Evolutionary conservation across 2,113 vertebrate genomes (phyloP), one percentile per base, ranked within the genome.

Genomic region (Corythornis vintsioides): DNA sequence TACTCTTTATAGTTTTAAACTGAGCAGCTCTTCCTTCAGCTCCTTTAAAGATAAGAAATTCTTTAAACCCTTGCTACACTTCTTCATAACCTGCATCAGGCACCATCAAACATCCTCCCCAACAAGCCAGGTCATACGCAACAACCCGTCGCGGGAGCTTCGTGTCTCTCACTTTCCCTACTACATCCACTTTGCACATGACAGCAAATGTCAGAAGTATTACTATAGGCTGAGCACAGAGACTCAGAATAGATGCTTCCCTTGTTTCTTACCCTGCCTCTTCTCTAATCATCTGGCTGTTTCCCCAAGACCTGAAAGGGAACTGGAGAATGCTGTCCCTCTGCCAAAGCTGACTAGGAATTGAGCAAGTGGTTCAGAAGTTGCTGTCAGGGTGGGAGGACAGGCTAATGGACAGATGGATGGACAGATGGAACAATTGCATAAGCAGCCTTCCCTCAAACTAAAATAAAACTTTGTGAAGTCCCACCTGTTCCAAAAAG

Each of bases 371-470:
- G 31, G 84, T 72, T 91, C 82, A 95, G 78, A 79, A 91, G 82
- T 43, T 59, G 73, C 55, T 18, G 87, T 45, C 78, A 59, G 42
- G 63, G 71, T 87, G 31, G 75, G 87, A 89, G 56, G 82, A 92
- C 67, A 81, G 72, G 47, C 67, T 63, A 92, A 24, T 10, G 70
- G 92, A 69, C 92, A 94, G 95, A 96, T 91, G 95, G 90, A 79
- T 69, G 88, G 94, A 88, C 94, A 96, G 89, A 93, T 96, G 95
- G 95, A 85, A 76, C 33, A 53, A 89, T 80, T 95, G 75, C 90
- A 95, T 95, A 94, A 95, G 89, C 91, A 88, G 82, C 79, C 83
- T 86, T 91, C 75, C 87, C 60, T 88, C 85, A 76, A 89, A 76
- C 82, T 56, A 87, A 85, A 96, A 93, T 89, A 85, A 91, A 93